A percentile compares a stretch with the other conserved stretches of the same genome.
phyloP scores from a whole-genome alignment of 2,797 vertebrate genomes.

The Champsocephalus esox region DNA sequence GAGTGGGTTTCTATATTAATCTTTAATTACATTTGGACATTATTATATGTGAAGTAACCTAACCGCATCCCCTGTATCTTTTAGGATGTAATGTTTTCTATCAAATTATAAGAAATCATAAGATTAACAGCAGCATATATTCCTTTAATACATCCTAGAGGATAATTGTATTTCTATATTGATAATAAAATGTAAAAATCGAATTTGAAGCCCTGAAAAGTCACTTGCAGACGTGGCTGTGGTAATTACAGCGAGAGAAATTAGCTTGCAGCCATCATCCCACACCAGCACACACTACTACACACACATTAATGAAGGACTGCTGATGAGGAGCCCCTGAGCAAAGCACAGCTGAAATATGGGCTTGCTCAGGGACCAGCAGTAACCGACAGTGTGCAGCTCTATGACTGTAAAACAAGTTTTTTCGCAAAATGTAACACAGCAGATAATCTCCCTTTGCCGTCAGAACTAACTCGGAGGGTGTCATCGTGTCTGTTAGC shows the following conservation, averaged over 20 bases:
- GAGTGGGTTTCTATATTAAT: neutral
- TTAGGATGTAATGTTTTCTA: neutral
- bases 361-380: constrained; percentile 14
- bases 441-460: constrained; percentile 6
- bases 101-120: neutral
- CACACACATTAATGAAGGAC: neutral
- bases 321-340: constrained; percentile 2
- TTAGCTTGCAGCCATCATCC: neutral
- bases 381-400: constrained; percentile 18
- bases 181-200: neutral
- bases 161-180: neutral
- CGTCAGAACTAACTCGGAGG: neutral
- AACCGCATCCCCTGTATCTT: neutral
- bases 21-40: neutral
- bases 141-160: neutral
- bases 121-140: neutral
- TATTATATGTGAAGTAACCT: neutral
- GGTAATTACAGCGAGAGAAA: neutral
- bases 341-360: neutral
- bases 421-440: constrained; percentile 20
- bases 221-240: neutral
- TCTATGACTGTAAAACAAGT: constrained; percentile 30
- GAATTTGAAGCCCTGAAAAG: neutral
- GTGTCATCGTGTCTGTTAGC: constrained; percentile 5
- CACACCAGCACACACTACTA: neutral